phyloP scores from a whole-genome alignment of 2,888 invertebrate genomes.

The Loripinus fragilis region DNA sequence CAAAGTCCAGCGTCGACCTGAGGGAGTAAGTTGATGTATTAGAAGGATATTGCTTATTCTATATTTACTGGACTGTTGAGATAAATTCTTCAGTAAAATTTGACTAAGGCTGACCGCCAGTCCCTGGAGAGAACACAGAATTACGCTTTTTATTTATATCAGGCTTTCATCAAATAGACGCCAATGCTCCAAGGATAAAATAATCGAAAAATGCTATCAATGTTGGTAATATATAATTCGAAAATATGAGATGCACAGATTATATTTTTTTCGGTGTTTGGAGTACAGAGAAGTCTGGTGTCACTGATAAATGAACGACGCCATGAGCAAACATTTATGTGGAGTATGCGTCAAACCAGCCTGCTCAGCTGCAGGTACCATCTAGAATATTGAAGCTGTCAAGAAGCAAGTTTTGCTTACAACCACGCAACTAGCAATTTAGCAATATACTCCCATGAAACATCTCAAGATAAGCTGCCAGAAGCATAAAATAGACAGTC shows the following conservation, averaged over 20 bases:
- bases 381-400: too few relatives aligned
- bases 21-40: constrained; percentile 20
- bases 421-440: too few relatives aligned
- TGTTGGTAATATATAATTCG: constrained; percentile 21
- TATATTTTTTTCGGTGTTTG: too few relatives aligned
- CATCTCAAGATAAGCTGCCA: too few relatives aligned
- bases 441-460: too few relatives aligned
- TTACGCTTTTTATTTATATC: constrained; percentile 18
- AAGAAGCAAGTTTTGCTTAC: too few relatives aligned
- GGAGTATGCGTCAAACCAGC: too few relatives aligned
- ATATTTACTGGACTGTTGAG: constrained; percentile 16
- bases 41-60: constrained; percentile 18
- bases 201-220: constrained; percentile 20
- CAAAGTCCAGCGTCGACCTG: constrained; percentile 11
- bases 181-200: constrained; percentile 16
- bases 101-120: constrained; percentile 19
- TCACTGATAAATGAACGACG: too few relatives aligned
- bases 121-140: background rate
- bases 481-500: too few relatives aligned
- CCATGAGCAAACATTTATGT: too few relatives aligned
- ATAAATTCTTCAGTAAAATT: constrained; percentile 15
- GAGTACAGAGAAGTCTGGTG: too few relatives aligned
- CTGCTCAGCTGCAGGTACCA: too few relatives aligned
- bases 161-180: constrained; percentile 21
- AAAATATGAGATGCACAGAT: constrained; percentile 18